Conservation (phyloP, 2,888 invertebrate genomes). For the Hyppa rectilinea region DNA sequence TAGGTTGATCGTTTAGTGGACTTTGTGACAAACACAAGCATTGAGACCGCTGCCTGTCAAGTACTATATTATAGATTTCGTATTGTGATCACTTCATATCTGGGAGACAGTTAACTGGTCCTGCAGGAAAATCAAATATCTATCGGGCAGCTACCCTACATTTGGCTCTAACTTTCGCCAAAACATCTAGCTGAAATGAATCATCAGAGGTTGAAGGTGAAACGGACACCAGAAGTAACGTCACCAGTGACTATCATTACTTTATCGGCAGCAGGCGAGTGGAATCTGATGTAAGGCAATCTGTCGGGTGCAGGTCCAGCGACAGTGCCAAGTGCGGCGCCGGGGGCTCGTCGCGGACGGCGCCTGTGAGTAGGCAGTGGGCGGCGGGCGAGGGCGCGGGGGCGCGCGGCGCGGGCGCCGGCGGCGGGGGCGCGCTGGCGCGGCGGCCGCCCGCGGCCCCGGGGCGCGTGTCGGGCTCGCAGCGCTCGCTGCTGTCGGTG, state of each 20-base stretch:
- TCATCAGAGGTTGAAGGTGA: conserved; percentile 7
- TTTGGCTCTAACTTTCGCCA: background rate
- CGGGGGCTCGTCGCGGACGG: conserved; percentile 88
- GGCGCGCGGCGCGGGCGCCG: conserved; percentile 75
- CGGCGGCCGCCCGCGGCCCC: conserved; percentile 72
- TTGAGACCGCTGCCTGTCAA: too few species aligned
- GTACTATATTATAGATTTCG: background rate
- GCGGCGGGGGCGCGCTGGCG: conserved; percentile 66
- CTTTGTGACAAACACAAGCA: background rate
- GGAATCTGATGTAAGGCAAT: conserved; percentile 66
- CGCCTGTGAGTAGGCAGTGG: conserved; percentile 91
- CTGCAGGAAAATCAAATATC: background rate
- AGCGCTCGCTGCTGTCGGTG: conserved; percentile 89
- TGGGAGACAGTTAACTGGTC: background rate
- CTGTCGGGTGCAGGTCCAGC: conserved; percentile 89
- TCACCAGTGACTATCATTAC: conserved; percentile 41
- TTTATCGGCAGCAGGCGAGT: conserved; percentile 66
- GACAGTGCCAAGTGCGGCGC: conserved; percentile 92
- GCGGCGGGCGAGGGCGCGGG: conserved; percentile 84
- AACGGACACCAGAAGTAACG: background rate
- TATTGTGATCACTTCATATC: background rate
- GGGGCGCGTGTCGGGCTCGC: conserved; percentile 79
- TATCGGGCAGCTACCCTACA: background rate
- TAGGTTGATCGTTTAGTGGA: background rate
- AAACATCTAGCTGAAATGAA: background rate